Evolutionary conservation across 2,888 invertebrate species (phyloP).

Genomic region (Agriopis leucophaearia): DNA sequence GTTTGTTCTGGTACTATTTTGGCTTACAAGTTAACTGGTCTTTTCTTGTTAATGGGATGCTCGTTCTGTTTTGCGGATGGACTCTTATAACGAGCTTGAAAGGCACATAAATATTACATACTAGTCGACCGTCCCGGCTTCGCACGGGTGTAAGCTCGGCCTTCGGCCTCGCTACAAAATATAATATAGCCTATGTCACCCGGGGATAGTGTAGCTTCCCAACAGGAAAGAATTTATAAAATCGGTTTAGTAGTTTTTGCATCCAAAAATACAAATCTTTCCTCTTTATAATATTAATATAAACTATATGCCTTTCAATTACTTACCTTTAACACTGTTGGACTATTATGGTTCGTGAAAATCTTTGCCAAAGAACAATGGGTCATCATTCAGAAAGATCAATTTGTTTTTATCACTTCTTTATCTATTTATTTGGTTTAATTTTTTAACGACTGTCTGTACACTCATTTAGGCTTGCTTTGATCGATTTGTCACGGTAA

Average conservation of each 20-base stretch:
- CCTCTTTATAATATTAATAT: no score
- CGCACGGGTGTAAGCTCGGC: no score
- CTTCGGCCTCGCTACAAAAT: no score
- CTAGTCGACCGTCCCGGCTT: no score
- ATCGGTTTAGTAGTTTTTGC: no score
- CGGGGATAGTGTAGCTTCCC: no score
- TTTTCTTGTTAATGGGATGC: constrained; percentile 28
- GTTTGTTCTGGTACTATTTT: constrained; percentile 46
- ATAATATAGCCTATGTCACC: no score
- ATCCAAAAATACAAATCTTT: no score
- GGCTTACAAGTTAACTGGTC: constrained; percentile 40
- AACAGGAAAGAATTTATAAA: no score
- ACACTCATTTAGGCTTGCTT: constrained; percentile 46
- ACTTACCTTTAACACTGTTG: background rate
- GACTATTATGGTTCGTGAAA: background rate
- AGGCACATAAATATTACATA: background rate
- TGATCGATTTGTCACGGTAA: constrained; percentile 56
- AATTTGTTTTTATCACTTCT: background rate
- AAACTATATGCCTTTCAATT: background rate
- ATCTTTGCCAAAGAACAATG: background rate
- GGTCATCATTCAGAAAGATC: background rate
- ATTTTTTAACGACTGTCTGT: constrained; percentile 35
- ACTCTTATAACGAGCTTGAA: background rate
- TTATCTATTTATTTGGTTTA: constrained; percentile 36
- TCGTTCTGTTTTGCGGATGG: background rate